These are phyloP conservation scores for Anoplophora glabripennis DNA, from an alignment of 1,140 invertebrate species.

Conservation along the genomic window DNA sequence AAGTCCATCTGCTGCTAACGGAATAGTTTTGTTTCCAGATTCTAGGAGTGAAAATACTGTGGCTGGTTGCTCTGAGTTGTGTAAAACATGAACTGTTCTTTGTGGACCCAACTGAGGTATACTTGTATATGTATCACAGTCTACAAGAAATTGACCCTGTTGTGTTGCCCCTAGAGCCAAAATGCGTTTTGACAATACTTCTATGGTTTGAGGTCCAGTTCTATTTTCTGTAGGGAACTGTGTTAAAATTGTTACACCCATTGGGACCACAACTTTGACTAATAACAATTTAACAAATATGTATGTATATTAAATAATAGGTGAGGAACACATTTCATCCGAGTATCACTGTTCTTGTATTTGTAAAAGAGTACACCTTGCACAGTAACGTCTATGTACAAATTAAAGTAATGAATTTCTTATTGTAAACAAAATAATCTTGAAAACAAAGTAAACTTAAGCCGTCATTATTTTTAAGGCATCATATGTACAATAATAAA, in stretches of 20 bases:
- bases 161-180: conserved; percentile 81
- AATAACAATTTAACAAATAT: too few species aligned
- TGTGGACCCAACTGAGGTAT: conserved; percentile 68
- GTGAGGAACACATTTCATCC: too few species aligned
- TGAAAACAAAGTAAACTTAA: too few species aligned
- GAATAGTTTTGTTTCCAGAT: conserved; percentile 77
- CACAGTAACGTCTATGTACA: too few species aligned
- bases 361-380: too few species aligned
- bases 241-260: conserved; percentile 58
- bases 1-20: conserved; percentile 83
- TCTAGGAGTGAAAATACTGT: conserved; percentile 92
- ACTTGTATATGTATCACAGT: conserved; percentile 91
- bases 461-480: too few species aligned
- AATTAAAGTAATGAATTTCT: too few species aligned
- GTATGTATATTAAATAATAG: too few species aligned
- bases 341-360: too few species aligned
- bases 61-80: conserved; percentile 93
- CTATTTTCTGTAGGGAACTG: conserved; percentile 84
- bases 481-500: too few species aligned
- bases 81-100: conserved; percentile 83
- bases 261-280: conserved; percentile 7
- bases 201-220: conserved; percentile 81
- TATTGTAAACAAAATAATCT: too few species aligned
- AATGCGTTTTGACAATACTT: conserved; percentile 81
- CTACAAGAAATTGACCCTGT: conserved; percentile 86